Evolutionary conservation across 2,113 vertebrate species (phyloP), one percentile per base, ranked within the genome.

Genomic region (Bambusicola thoracicus): DNA sequence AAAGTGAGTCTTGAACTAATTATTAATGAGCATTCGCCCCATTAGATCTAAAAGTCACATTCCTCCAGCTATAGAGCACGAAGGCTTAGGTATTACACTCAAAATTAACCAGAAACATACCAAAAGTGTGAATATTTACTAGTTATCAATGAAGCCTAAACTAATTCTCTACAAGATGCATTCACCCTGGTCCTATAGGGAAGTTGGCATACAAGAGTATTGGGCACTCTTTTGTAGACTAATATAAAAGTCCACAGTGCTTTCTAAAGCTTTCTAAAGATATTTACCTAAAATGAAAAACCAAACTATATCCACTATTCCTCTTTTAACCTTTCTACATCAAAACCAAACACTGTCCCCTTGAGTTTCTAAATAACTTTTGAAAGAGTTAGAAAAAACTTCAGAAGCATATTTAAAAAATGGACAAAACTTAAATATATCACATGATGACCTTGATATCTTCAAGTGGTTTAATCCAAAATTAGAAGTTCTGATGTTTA

Each of bases 401-500:
- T 43, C 22, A 13, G 7, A 62, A 76, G 25, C 4, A 48, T 2
- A 48, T 59, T n/a, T n/a, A n/a, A 13, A 68, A 77, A 76, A 27
- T 9, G 13, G 3, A 61, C 34, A 62, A 53, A 29, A 29, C 13
- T 17, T 27, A 48, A 43, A 40, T 44, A 8, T 32, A 15, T 30
- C 5, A 84, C 15, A 41, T 32, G 16, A 30, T n/a, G 77, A 3
- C 3, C 17, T 29, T 14, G 10, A 34, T n/a, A 55, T 8, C 65
- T 55, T 65, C 17, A 85, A 49, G 34, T 62, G 10, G 24, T 6
- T 19, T 41, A 46, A 62, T 43, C 63, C 0, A 36, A 51, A 83
- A 49, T 3, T 0, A 0, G 11, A 38, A 41, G 1, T 68, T 59
- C 19, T 36, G 8, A 8, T n/a, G 11, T 53, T 38, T 3, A 14